These are phyloP conservation scores for Dascyllus trimaculatus DNA, from an alignment of 2,113 vertebrate species.

Conservation along the genomic window DNA sequence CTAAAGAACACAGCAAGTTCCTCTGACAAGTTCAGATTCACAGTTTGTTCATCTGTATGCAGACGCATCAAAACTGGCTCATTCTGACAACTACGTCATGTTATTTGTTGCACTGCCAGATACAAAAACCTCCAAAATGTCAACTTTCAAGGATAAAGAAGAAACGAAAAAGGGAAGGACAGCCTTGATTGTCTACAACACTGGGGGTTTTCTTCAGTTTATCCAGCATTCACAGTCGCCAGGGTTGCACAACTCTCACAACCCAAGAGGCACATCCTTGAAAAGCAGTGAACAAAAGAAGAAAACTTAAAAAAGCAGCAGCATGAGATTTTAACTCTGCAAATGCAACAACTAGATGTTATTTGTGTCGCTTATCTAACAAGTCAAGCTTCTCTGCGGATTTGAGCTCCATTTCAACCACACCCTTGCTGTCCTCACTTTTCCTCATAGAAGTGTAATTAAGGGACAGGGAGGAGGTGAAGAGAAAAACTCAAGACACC, in stretches of 20 bases:
- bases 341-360: conserved; percentile 11
- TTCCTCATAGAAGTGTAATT: conserved; percentile 65
- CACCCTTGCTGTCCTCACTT: conserved; percentile 59
- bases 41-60: conserved; percentile 7
- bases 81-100: too few species aligned
- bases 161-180: not conserved
- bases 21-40: conserved; percentile 18
- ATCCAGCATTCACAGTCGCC: conserved; percentile 31
- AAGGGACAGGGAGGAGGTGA: conserved; percentile 45
- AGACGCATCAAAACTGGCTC: not conserved
- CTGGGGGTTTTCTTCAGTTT: conserved; percentile 27
- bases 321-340: conserved; percentile 10
- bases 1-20: conserved; percentile 45
- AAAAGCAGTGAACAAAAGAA: conserved; percentile 17
- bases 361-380: conserved; percentile 9
- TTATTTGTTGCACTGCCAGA: too few species aligned
- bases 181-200: conserved; percentile 20
- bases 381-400: conserved; percentile 29
- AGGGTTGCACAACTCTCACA: conserved; percentile 46
- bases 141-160: conserved; percentile 24
- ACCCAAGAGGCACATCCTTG: conserved; percentile 8
- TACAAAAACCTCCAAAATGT: not conserved
- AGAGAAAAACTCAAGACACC: conserved; percentile 32
- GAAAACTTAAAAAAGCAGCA: conserved; percentile 1
- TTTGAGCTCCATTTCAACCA: conserved; percentile 49